A percentile compares a stretch with the other conserved stretches of the same genome.
phyloP scores from a whole-genome alignment of 2,113 vertebrate species.

The Orcinus orca region DNA sequence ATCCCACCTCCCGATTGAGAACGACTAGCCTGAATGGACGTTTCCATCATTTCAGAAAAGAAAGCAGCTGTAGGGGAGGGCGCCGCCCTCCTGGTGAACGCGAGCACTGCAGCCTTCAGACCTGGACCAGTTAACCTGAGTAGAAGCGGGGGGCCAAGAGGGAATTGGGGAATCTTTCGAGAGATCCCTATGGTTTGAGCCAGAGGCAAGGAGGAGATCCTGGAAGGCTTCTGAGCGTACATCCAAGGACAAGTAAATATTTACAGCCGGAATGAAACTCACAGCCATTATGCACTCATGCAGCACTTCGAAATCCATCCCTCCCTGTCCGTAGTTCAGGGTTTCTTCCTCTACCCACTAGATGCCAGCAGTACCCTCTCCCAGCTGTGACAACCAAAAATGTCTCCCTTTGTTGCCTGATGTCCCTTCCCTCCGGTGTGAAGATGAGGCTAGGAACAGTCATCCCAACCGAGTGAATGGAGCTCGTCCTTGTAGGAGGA shows the following conservation, averaged over 20 bases:
- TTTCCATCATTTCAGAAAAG: accelerated
- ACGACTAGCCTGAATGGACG: accelerated
- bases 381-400: neutral
- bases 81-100: neutral
- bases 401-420: accelerated
- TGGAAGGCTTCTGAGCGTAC: too few species aligned
- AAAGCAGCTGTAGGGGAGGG: accelerated
- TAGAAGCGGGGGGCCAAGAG: accelerated
- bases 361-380: neutral
- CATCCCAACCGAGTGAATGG: accelerated
- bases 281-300: accelerated
- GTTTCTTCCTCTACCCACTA: neutral
- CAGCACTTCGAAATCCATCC: too few species aligned
- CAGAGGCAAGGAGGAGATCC: too few species aligned
- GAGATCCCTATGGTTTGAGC: accelerated
- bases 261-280: accelerated
- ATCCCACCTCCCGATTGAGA: accelerated
- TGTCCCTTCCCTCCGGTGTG: neutral
- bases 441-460: neutral
- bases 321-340: neutral
- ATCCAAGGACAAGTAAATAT: too few species aligned
- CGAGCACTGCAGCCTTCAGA: neutral
- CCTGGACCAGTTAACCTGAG: accelerated
- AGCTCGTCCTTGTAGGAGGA: too few species aligned
- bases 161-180: too few species aligned